Base-by-base conservation (phyloP, 2,797 vertebrate species). In the Neomorphus geoffroyi region DNA sequence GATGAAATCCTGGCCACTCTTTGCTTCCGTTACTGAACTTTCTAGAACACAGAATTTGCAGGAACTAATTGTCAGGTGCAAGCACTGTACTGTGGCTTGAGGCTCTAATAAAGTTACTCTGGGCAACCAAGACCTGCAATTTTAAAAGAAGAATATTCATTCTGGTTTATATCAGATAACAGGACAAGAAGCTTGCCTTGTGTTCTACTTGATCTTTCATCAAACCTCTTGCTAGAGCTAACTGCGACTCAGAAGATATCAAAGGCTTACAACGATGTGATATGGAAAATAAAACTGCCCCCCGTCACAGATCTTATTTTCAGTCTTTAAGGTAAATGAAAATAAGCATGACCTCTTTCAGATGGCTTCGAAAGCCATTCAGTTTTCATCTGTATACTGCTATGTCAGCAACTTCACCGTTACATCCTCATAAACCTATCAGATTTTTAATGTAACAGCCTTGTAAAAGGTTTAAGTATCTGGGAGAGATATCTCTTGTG, bases 381-480 rank as follows among this genome's bases (percentile, higher is more conserved):
- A 28, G 51, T 70, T 74, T 33, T 30, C 80, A 88, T 70, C 71
- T 66, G 80, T 92, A 57, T 56, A 65, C 33, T 6, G 43, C 80
- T 56, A 21, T n/a, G 70, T 86, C 88, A 94, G 88, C 88, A 77
- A 32, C 78, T 92, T 60, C 7, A 58, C 73, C 64, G 22, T 9
- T 26, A 80, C 48, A 46, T 24, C 65, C 78, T 33, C 79, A 41
- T 41, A 94, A 77, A 88, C 64, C 83, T 51, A 27, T 18, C 18
- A 41, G 69, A 57, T 61, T 43, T 79, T 73, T 84, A 91, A 57
- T 2, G 50, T 18, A 67, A 71, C 53, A 51, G 81, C 70, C 51
- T 12, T 27, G 46, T 32, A 60, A 58, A 86, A 92, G 88, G 91
- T 89, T 94, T 91, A 92, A 96, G 93, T 74, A 93, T 88, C 91